A percentile compares a stretch with the other conserved stretches of the same genome.
phyloP scores from a whole-genome alignment of 2,888 invertebrate genomes.

The Crossocerus cetratus region DNA sequence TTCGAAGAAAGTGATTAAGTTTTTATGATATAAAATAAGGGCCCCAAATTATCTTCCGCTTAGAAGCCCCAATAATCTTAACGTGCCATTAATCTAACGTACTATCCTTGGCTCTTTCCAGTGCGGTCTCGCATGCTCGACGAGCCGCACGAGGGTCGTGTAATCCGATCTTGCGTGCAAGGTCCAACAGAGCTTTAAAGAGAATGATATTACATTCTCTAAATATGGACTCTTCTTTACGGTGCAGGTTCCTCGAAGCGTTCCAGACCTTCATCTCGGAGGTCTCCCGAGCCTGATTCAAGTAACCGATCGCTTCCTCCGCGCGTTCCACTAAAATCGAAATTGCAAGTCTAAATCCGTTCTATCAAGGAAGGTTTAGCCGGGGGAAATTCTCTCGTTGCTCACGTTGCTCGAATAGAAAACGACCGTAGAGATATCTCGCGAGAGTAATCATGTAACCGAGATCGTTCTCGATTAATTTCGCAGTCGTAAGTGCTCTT shows the following conservation, averaged over 20 bases:
- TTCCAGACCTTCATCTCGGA: conserved; percentile 57
- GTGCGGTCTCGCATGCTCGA: conserved; percentile 51
- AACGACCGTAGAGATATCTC: conserved; percentile 66
- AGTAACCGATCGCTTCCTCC: conserved; percentile 52
- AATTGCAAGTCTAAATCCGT: neutral
- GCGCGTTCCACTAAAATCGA: conserved; percentile 39
- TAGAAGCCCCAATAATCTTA: too few species aligned
- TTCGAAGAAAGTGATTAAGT: too few species aligned
- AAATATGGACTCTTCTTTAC: conserved; percentile 54
- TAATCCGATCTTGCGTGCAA: conserved; percentile 38
- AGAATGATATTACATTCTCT: conserved; percentile 59
- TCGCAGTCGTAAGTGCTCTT: conserved; percentile 47
- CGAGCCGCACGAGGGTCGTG: conserved; percentile 49
- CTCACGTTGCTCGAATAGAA: conserved; percentile 61
- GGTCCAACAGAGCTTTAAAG: conserved; percentile 50
- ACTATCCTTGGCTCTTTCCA: conserved; percentile 59
- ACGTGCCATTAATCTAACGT: conserved; percentile 41
- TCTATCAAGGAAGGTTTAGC: neutral
- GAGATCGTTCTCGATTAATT: conserved; percentile 41
- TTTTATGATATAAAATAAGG: too few species aligned
- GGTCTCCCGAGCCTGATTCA: conserved; percentile 52
- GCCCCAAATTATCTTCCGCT: too few species aligned
- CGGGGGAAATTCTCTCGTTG: neutral
- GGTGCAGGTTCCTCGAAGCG: conserved; percentile 46
- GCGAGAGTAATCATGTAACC: conserved; percentile 46